Base-by-base conservation (phyloP, 2,113 vertebrate genomes). In the Recurvirostra avosetta region DNA sequence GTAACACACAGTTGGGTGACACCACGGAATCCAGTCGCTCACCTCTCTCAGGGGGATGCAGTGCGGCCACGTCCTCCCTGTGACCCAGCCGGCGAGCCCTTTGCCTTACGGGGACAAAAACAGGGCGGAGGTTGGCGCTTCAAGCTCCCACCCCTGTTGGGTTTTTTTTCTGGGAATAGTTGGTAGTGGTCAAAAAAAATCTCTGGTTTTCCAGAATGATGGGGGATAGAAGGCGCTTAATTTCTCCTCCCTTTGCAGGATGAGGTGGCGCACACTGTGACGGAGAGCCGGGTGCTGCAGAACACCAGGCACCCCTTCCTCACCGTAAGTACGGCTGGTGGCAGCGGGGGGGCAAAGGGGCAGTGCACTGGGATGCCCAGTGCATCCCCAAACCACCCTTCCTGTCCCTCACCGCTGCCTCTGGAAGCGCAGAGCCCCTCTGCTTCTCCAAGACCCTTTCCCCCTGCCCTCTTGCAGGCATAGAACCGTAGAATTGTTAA, bases 221-320 rank as follows among this genome's bases (percentile, higher is more conserved):
- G 6, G 12, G 20, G 26, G 40, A 41, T 66, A 47, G 58, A 49
- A 2, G 27, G 2, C 5, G 1, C 9, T 41, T 36, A 14, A 15
- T 41, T 15, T 38, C 26, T n/a, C 17, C 41, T 71, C 23, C 16
- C 2, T 9, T 6, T 38, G 27, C 88, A 99, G 99, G 99, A 99
- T n/a, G 99, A 99, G 96, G 99, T 99, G 3, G 99, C 99, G 2
- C 99, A 99, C 97, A 99, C 99, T 0, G 99, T 99, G 53, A 99
- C 99, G 2, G 99, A 99, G 97, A 99, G 99, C 98, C 96, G 99
- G 77, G 99, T 99, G 66, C 98, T 99, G 47, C 99, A 99, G 98
- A 99, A 99, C 90, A 99, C 99, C 27, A 97, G 99, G 77, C 99
- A 99, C 94, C 99, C 99, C 7, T 99, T 99, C 96, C 98, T 99